Evolutionary conservation across 2,888 invertebrate species (phyloP).

Genomic region (Fragum sueziense): DNA sequence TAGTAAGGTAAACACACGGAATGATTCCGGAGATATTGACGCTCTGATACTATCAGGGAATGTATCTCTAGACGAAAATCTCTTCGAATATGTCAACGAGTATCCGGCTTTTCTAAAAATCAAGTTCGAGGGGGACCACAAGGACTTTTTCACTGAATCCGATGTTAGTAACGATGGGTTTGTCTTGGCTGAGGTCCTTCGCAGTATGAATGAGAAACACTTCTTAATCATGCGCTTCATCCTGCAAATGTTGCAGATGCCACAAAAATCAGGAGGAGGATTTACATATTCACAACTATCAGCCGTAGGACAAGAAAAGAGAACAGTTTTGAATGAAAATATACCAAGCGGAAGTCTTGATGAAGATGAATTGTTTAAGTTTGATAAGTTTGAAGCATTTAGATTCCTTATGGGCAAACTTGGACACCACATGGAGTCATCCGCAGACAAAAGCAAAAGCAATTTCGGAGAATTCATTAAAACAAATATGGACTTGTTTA

Average conservation of each 20-base stretch:
- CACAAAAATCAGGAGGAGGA: neutral
- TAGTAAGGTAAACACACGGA: slow-evolving; percentile 28
- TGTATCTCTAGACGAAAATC: slow-evolving; percentile 9
- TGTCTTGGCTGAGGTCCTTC: slow-evolving; percentile 4
- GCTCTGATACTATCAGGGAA: slow-evolving; percentile 17
- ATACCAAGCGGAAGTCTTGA: neutral
- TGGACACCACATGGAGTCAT: neutral
- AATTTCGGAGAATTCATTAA: neutral
- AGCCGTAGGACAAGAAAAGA: neutral
- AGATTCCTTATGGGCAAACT: neutral
- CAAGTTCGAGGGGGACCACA: slow-evolving; percentile 3
- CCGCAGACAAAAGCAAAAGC: neutral
- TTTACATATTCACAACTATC: neutral
- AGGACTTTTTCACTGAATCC: slow-evolving; percentile 7
- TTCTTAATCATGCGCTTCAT: neutral
- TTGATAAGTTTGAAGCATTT: neutral
- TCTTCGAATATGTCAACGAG: slow-evolving; percentile 27
- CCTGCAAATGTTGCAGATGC: neutral
- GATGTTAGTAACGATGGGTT: slow-evolving; percentile 1
- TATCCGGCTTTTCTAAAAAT: slow-evolving; percentile 39
- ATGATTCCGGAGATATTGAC: slow-evolving; percentile 39
- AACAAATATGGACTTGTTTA: neutral
- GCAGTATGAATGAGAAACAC: neutral
- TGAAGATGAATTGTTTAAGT: neutral
- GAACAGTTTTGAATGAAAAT: neutral